Conservation (phyloP, 2,113 vertebrate genomes). For the Podarcis cretensis region DNA sequence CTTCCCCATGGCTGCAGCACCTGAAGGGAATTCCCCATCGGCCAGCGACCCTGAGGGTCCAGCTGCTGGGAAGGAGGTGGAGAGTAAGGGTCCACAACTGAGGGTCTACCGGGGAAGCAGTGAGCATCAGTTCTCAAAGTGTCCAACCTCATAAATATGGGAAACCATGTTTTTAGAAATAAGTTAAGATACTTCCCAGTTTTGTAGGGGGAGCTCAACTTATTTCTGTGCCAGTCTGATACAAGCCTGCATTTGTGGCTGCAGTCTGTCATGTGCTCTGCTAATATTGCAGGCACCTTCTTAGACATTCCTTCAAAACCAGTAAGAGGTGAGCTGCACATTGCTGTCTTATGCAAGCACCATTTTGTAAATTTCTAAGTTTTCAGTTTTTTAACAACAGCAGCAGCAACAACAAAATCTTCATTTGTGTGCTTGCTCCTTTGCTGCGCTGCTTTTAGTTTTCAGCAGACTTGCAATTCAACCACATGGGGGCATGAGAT, state of each 20-base stretch:
- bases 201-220: neutral
- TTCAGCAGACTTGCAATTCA: conserved; percentile 41
- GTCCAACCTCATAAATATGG: too few species aligned
- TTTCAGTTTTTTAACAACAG: neutral
- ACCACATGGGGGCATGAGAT: conserved; percentile 76
- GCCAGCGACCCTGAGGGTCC: too few species aligned
- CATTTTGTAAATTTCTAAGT: neutral
- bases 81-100: too few species aligned
- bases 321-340: neutral
- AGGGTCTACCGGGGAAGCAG: too few species aligned
- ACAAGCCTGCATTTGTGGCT: neutral
- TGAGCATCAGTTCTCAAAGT: neutral
- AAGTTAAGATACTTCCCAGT: neutral
- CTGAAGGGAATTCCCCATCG: too few species aligned
- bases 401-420: neutral
- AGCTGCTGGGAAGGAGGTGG: too few species aligned
- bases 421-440: neutral
- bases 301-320: neutral
- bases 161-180: neutral
- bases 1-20: too few species aligned
- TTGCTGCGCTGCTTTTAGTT: neutral
- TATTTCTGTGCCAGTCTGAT: neutral
- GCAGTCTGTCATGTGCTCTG: neutral
- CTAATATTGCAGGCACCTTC: neutral
- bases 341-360: neutral